Conservation (phyloP, 2,888 invertebrate genomes). For the Chrysolina americana region DNA sequence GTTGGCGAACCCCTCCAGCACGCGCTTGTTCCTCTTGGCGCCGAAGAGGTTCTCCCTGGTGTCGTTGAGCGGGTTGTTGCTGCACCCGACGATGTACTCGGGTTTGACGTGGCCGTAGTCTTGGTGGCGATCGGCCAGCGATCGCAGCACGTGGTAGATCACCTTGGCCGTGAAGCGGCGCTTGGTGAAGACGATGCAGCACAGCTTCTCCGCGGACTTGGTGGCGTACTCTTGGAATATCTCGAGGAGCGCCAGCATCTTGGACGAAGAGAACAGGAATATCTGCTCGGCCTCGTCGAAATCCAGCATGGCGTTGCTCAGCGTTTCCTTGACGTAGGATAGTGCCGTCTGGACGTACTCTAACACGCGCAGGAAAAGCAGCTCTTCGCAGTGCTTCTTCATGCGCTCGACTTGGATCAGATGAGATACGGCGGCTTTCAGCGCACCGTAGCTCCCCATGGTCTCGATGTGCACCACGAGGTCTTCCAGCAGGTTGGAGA, state of each 20-base stretch:
- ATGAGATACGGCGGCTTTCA: slow-evolving; percentile 74
- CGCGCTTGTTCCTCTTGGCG: slow-evolving; percentile 69
- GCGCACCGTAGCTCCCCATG: slow-evolving; percentile 75
- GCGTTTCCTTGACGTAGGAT: slow-evolving; percentile 70
- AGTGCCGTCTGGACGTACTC: slow-evolving; percentile 67
- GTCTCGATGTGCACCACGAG: slow-evolving; percentile 61
- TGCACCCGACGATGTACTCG: slow-evolving; percentile 82
- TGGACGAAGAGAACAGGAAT: slow-evolving; percentile 75
- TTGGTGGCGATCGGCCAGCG: slow-evolving; percentile 69
- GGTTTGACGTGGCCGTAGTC: slow-evolving; percentile 75
- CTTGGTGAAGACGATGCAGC: slow-evolving; percentile 81
- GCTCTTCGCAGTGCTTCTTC: slow-evolving; percentile 55
- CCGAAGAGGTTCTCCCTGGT: slow-evolving; percentile 73
- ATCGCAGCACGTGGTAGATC: slow-evolving; percentile 78
- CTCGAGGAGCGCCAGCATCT: slow-evolving; percentile 73
- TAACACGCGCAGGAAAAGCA: slow-evolving; percentile 53
- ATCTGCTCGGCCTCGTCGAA: slow-evolving; percentile 71
- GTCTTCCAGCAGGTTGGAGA: slow-evolving; percentile 61
- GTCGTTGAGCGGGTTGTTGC: slow-evolving; percentile 73
- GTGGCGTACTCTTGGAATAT: slow-evolving; percentile 75
- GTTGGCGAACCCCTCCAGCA: slow-evolving; percentile 70
- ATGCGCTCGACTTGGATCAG: slow-evolving; percentile 77
- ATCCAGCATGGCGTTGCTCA: slow-evolving; percentile 72
- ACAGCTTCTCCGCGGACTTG: slow-evolving; percentile 71
- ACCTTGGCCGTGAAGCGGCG: slow-evolving; percentile 83